These are phyloP conservation scores for Avahi laniger DNA, from an alignment of 2,797 vertebrate genomes.

Conservation along the genomic window DNA sequence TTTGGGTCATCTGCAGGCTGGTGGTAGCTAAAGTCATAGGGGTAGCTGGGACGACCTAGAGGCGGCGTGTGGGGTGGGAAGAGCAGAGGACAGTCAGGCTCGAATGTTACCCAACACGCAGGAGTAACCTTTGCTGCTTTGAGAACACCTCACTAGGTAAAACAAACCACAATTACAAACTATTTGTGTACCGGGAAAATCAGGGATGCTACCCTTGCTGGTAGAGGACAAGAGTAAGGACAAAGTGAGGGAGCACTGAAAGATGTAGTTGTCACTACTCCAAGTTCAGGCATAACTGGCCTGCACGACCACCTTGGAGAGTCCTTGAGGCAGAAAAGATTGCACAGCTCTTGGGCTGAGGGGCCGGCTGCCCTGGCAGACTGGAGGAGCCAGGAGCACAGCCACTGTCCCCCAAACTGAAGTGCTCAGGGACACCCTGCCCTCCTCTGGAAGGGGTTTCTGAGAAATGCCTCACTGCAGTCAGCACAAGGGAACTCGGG, in stretches of 20 bases:
- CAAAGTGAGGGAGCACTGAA: background rate
- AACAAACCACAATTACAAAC: background rate
- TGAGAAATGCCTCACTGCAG: background rate
- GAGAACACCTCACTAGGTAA: background rate
- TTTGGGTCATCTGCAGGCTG: background rate
- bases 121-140: background rate
- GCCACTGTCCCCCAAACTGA: background rate
- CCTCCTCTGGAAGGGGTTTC: background rate
- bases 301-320: background rate
- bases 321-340: too few species aligned
- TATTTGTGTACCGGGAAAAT: background rate
- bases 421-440: background rate
- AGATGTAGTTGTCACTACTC: background rate
- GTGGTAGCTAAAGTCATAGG: background rate
- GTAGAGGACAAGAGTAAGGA: background rate
- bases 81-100: background rate
- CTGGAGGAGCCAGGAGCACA: background rate
- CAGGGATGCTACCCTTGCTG: background rate
- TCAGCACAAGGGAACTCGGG: background rate
- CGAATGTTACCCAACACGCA: accelerated
- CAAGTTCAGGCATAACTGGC: accelerated
- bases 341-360: background rate
- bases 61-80: accelerated
- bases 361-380: background rate
- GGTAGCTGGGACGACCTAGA: background rate